These are phyloP conservation scores for Drosophila guanche DNA, from an alignment of 1,140 invertebrate species.

Conservation along the genomic window DNA sequence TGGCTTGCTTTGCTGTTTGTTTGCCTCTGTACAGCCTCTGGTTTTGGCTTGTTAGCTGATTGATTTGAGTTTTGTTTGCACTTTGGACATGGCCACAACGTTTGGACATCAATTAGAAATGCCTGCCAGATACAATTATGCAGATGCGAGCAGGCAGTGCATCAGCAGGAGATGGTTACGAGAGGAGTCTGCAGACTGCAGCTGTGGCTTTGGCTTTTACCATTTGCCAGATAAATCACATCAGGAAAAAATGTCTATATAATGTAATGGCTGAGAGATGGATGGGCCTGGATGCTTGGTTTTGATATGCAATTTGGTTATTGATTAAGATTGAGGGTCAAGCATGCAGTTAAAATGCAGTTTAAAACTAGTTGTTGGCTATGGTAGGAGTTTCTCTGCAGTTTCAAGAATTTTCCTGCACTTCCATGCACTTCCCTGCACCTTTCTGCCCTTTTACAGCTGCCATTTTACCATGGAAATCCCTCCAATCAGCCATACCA, in stretches of 20 bases:
- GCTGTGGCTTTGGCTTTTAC: conserved; percentile 29
- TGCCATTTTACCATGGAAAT: no score
- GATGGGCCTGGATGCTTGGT: conserved; percentile 24
- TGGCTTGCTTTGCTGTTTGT: conserved; percentile 39
- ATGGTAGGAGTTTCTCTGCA: no score
- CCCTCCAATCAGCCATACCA: conserved; percentile 38
- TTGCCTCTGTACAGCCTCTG: conserved; percentile 30
- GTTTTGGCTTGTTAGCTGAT: conserved; percentile 72
- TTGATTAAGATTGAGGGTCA: conserved; percentile 30
- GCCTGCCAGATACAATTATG: conserved; percentile 74
- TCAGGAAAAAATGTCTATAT: conserved; percentile 35
- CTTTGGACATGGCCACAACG: conserved; percentile 59
- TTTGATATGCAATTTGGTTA: conserved; percentile 30
- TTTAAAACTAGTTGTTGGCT: no score
- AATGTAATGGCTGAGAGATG: conserved; percentile 40
- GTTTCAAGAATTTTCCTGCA: no score
- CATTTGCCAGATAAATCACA: conserved; percentile 41
- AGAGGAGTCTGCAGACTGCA: not conserved
- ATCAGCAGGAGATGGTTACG: not conserved
- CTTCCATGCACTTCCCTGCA: no score
- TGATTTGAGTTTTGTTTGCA: conserved; percentile 78
- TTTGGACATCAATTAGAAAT: conserved; percentile 77
- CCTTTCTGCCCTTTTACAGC: no score
- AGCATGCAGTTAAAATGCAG: no score
- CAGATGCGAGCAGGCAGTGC: conserved; percentile 44